phyloP scores from a whole-genome alignment of 2,888 invertebrate genomes.

The Scaptomyza tumidula region DNA sequence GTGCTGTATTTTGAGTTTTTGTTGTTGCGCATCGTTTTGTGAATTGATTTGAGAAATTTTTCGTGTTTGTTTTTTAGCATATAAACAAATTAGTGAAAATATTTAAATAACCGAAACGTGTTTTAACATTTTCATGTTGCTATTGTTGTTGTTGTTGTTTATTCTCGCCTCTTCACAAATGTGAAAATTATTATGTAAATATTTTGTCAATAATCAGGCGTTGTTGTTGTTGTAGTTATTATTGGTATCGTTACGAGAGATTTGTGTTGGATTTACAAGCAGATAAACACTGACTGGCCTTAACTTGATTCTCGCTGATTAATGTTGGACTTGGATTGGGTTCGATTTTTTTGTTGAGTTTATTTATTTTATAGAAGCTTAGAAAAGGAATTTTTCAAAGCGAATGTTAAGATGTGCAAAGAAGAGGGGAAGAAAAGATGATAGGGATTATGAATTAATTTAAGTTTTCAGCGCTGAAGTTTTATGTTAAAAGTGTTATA shows the following conservation, averaged over 20 bases:
- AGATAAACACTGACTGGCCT: not conserved
- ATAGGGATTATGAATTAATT: too few species aligned
- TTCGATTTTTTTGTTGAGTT: not conserved
- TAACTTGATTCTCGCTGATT: not conserved
- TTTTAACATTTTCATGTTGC: conserved; percentile 46
- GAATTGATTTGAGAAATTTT: conserved; percentile 53
- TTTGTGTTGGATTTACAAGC: not conserved
- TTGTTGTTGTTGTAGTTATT: conserved; percentile 27
- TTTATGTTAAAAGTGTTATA: not conserved
- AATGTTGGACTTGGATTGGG: too few species aligned
- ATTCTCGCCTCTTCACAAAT: conserved; percentile 15
- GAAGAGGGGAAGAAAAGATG: too few species aligned
- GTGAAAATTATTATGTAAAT: conserved; percentile 65
- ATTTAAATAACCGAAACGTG: conserved; percentile 74
- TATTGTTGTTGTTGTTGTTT: not conserved
- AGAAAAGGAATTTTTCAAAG: not conserved
- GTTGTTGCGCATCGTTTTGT: conserved; percentile 38
- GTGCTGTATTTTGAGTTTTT: conserved; percentile 21
- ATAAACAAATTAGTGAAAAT: conserved; percentile 63
- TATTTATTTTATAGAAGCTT: not conserved
- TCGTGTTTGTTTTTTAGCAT: conserved; percentile 37
- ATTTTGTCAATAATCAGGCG: conserved; percentile 44
- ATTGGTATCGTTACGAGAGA: conserved; percentile 20
- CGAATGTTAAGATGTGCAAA: not conserved
- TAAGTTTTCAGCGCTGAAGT: not conserved